A percentile compares a stretch with the other conserved stretches of the same genome.
Evolutionary conservation across 2,888 invertebrate genomes (phyloP).

Genomic region (Eilema caniola): DNA sequence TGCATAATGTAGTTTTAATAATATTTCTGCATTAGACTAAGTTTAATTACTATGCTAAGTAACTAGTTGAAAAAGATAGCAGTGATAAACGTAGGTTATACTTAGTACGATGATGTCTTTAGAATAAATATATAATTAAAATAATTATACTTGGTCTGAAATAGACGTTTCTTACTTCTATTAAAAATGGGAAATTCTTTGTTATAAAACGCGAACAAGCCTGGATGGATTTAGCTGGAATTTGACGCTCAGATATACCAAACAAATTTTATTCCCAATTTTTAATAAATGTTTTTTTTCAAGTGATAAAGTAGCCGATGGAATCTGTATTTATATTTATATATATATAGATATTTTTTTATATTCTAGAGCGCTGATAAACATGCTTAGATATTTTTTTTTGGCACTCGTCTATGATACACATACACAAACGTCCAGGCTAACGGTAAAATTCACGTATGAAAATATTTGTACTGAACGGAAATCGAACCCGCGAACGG

Average conservation of each 20-base stretch:
- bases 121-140: slow-evolving; percentile 1
- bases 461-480: not conserved
- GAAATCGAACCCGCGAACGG: not conserved
- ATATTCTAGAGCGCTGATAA: too few species aligned
- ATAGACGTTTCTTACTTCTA: not conserved
- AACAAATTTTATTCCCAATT: not conserved
- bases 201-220: not conserved
- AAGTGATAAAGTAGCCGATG: too few species aligned
- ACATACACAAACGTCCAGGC: not conserved
- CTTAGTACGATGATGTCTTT: not conserved
- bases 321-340: too few species aligned
- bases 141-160: not conserved
- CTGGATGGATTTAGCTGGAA: not conserved
- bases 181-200: not conserved
- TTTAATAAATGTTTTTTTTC: too few species aligned
- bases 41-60: not conserved
- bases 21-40: not conserved
- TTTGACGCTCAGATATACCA: not conserved
- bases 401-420: too few species aligned
- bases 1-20: slow-evolving; percentile 1
- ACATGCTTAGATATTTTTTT: too few species aligned
- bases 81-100: not conserved
- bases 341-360: too few species aligned
- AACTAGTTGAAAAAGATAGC: not conserved
- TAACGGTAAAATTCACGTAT: not conserved